phyloP scores from a whole-genome alignment of 1,140 invertebrate species.

The Ectropis grisescens region DNA sequence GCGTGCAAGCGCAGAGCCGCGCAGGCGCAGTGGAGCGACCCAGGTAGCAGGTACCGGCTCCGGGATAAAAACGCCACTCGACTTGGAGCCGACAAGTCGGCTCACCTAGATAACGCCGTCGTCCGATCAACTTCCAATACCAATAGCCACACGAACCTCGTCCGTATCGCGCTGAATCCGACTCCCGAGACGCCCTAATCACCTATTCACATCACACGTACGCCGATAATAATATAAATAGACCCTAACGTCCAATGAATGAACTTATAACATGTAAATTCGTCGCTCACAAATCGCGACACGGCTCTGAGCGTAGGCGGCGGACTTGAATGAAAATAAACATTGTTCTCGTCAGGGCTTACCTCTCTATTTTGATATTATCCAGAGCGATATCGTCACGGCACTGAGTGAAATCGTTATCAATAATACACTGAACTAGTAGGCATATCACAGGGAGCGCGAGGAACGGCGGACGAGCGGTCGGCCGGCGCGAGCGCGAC shows the following conservation, averaged over 20 bases:
- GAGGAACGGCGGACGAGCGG: conserved; percentile 20
- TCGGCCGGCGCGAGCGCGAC: conserved; percentile 38
- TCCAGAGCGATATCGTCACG: conserved; percentile 53
- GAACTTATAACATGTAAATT: conserved; percentile 65
- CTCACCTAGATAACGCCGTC: conserved; percentile 57
- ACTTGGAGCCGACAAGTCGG: conserved; percentile 49
- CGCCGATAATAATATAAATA: conserved; percentile 55
- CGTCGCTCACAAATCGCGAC: conserved; percentile 63
- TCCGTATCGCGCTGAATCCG: conserved; percentile 25
- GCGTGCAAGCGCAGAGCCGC: conserved; percentile 25
- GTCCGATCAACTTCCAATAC: conserved; percentile 17
- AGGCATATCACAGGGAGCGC: conserved; percentile 40
- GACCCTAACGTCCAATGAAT: conserved; percentile 48
- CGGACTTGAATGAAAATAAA: conserved; percentile 60
- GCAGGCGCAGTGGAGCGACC: conserved; percentile 16
- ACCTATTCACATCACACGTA: conserved; percentile 47
- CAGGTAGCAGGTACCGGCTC: conserved; percentile 64
- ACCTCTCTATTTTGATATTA: conserved; percentile 63
- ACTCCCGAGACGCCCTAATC: conserved; percentile 28
- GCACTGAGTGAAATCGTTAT: conserved; percentile 32
- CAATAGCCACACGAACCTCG: background rate
- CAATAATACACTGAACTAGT: conserved; percentile 38
- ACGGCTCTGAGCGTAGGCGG: conserved; percentile 53
- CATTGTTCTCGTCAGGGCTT: conserved; percentile 28
- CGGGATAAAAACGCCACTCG: conserved; percentile 64